phyloP scores from a whole-genome alignment of 2,113 vertebrate species.

The Nothobranchius furzeri region DNA sequence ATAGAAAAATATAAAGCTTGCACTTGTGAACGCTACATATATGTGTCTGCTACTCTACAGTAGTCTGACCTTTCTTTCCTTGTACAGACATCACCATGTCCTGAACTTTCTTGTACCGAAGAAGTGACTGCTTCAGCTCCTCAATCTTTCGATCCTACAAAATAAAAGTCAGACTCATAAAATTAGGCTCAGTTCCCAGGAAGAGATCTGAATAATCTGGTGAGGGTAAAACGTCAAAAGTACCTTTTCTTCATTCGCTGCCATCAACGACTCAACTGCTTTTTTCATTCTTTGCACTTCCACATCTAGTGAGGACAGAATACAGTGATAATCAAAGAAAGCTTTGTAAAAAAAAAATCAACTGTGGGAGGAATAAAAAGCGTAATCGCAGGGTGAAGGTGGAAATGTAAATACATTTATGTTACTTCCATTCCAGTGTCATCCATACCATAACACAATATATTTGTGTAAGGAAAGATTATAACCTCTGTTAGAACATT shows the following conservation, averaged over 20 bases:
- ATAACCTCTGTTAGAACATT: constrained; percentile 20
- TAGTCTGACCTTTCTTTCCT: constrained; percentile 86
- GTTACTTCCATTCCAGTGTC: constrained; percentile 7
- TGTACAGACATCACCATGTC: constrained; percentile 89
- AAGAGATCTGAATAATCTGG: not conserved
- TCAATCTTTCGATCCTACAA: constrained; percentile 94
- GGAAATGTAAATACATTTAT: constrained; percentile 2
- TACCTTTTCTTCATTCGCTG: constrained; percentile 88
- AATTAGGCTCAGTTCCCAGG: not conserved
- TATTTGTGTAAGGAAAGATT: constrained; percentile 10
- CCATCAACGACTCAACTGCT: constrained; percentile 93
- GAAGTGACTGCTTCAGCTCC: constrained; percentile 90
- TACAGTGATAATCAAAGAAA: not conserved
- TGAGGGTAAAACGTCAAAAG: not conserved
- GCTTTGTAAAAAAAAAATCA: not conserved
- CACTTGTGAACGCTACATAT: not conserved
- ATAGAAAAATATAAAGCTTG: not conserved
- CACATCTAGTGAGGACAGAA: constrained; percentile 80
- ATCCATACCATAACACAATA: not conserved
- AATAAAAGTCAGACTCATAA: not conserved
- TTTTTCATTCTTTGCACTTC: constrained; percentile 98
- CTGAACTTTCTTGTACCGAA: constrained; percentile 94
- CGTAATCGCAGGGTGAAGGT: constrained; percentile 15
- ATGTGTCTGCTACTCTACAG: not conserved
- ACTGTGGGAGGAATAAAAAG: constrained; percentile 2